These are phyloP conservation scores for Eupithecia subfuscata DNA, from an alignment of 2,888 invertebrate genomes.

Conservation along the genomic window DNA sequence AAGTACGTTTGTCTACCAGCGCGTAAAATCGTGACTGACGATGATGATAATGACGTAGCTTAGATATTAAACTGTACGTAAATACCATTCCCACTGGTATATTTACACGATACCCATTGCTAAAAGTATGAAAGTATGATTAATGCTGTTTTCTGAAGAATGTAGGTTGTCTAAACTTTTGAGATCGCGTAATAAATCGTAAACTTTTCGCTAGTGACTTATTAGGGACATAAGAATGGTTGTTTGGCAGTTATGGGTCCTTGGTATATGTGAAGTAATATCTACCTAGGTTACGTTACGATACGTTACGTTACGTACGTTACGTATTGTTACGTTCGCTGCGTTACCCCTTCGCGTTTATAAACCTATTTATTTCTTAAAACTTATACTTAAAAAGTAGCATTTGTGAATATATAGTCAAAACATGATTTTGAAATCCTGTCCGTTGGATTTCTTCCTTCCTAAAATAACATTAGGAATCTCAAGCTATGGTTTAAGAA, in stretches of 20 bases:
- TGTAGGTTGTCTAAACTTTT: constrained; percentile 7
- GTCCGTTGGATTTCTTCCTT: background rate
- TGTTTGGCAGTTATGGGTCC: background rate
- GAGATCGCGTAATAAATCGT: constrained; percentile 8
- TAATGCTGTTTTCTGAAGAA: constrained; percentile 14
- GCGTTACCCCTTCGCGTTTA: too few relatives aligned
- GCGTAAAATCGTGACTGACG: background rate
- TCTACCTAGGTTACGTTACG: background rate
- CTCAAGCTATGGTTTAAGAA: background rate
- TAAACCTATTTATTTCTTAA: too few relatives aligned
- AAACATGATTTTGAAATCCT: background rate
- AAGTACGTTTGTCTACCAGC: background rate
- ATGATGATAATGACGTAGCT: background rate
- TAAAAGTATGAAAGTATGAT: constrained; percentile 7
- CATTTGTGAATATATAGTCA: background rate
- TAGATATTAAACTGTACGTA: background rate
- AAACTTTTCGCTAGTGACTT: constrained; percentile 6
- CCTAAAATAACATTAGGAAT: background rate
- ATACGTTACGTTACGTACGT: too few relatives aligned
- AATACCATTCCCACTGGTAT: background rate
- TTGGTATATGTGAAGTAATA: background rate
- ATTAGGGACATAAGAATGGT: background rate
- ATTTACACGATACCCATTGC: background rate
- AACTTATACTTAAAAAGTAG: too few relatives aligned
- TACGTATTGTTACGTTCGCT: too few relatives aligned